These are phyloP conservation scores for Antennarius striatus DNA, from an alignment of 2,113 vertebrate species.

Conservation along the genomic window DNA sequence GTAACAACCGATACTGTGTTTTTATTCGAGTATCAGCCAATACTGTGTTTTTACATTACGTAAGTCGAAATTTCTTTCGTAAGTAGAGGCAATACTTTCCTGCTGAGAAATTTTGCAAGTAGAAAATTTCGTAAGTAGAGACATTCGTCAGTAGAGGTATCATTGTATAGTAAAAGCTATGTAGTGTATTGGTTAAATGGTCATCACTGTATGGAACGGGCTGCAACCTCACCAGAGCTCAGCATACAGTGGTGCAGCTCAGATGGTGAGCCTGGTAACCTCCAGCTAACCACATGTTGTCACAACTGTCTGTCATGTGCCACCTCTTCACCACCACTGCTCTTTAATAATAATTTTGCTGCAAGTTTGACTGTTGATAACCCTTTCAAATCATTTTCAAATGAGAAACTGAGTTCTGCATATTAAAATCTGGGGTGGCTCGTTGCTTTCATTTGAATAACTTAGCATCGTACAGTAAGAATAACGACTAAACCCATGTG, in stretches of 20 bases:
- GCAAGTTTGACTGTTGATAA: constrained; percentile 13
- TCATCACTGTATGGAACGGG: constrained; percentile 5
- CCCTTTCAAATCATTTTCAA: not conserved
- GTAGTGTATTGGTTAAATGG: constrained; percentile 19
- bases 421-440: constrained; percentile 13
- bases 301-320: constrained; percentile 9
- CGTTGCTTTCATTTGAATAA: constrained; percentile 64
- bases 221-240: constrained; percentile 36
- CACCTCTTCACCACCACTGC: constrained; percentile 5
- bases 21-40: too few species aligned
- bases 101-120: too few species aligned
- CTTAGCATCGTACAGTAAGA: constrained; percentile 56
- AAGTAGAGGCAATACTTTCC: too few species aligned
- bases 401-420: not conserved
- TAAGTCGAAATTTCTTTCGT: too few species aligned
- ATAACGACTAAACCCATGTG: constrained; percentile 49
- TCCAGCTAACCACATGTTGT: constrained; percentile 2
- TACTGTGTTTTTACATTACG: too few species aligned
- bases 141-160: too few species aligned
- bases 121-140: too few species aligned
- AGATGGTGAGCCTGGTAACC: constrained; percentile 38
- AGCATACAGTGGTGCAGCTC: constrained; percentile 27
- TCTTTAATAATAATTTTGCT: constrained; percentile 27
- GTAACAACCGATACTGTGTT: too few species aligned
- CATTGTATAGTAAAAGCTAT: not conserved